Evolutionary conservation across 1,140 invertebrate genomes (phyloP).

Genomic region (Holotrichia oblita): DNA sequence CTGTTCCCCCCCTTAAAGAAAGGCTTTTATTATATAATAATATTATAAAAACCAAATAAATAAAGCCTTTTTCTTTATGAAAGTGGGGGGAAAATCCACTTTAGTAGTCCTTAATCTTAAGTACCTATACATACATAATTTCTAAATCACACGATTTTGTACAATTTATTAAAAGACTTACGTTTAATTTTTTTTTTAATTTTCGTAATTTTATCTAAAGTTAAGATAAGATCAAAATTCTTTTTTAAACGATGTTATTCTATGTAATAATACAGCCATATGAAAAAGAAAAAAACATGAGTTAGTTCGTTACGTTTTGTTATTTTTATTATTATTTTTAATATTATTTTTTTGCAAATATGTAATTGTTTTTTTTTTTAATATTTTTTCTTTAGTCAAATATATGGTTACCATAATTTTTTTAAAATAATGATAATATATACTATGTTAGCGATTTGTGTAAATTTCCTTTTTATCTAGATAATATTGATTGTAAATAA

Average conservation of each 20-base stretch:
- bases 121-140: background rate
- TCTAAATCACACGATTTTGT: background rate
- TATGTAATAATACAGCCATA: too few relatives aligned
- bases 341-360: background rate
- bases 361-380: slow-evolving; percentile 13
- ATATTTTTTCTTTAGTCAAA: slow-evolving; percentile 4
- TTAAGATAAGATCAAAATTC: too few relatives aligned
- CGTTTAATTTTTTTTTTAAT: background rate
- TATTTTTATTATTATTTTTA: background rate
- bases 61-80: background rate
- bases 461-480: background rate
- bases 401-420: slow-evolving; percentile 19
- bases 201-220: too few relatives aligned
- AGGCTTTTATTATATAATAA: too few relatives aligned
- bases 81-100: background rate
- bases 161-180: slow-evolving; percentile 13
- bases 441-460: background rate
- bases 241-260: too few relatives aligned
- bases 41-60: background rate
- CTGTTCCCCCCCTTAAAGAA: background rate
- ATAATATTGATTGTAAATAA: background rate
- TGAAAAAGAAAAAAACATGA: too few relatives aligned
- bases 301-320: background rate
- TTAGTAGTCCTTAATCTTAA: background rate
- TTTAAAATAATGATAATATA: slow-evolving; percentile 5